Evolutionary conservation across 2,888 invertebrate genomes (phyloP), one percentile per base, ranked within the genome.

Genomic region (Oscheius sp.): DNA sequence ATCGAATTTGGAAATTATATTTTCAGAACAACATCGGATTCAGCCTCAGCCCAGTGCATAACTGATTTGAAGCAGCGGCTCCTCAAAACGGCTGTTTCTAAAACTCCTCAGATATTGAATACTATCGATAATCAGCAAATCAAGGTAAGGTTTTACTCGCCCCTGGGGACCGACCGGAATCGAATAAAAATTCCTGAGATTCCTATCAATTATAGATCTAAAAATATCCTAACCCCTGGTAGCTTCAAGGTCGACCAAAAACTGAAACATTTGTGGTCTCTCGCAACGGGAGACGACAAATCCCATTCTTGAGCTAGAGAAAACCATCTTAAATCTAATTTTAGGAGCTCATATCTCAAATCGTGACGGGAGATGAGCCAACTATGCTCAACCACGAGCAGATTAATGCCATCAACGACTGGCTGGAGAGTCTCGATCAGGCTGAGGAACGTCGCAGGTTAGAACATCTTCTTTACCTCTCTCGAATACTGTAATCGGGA

Each of bases 51-150:
- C 8, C 82, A 82, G 65, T 85, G 86, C 71, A 74, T 86, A 33
- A 75, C 70, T 27, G 85, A 86, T 45, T 65, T 86, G 58, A 84
- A 83, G 66, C 80, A 84, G 46, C 74, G 83, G 6, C 73, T 86
- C 12, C 74, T 86, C 46, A 80, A 81, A 68, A 78, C 80, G 20
- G 84, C 83, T 3, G 71, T 85, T 46, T 78, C 78, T 58, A 82
- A 82, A 69, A 80, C 84, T 55, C 85, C 85, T 3, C 76, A 78
- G 17, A 65, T 87, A 42, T 57, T 86, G 37, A 70, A 70, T 42
- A 75, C 73, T 20, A 78, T 81, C 29, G 79, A 83, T 63, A 82
- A 83, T 63, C 78, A 78, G 31, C 82, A 84, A 46, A 77, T 84
- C 50, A 83, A 80, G 68, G 83, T 81, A 20, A 66, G 57, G 10